Evolutionary conservation across 2,113 vertebrate species (phyloP).

Genomic region (Pardalotus punctatus): DNA sequence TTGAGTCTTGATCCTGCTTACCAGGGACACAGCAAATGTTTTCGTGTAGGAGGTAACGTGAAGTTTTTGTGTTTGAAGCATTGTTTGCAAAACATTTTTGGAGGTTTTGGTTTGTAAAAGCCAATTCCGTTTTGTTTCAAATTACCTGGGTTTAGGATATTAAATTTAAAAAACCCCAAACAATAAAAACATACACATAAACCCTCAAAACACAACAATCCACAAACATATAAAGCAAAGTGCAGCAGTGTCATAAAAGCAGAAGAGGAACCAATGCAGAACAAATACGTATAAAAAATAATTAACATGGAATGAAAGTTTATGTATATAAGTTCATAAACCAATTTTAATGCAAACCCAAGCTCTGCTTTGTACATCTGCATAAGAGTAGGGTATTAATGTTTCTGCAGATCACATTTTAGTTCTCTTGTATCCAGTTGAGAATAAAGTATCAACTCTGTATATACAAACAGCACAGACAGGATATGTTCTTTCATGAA

Average conservation of each 20-base stretch:
- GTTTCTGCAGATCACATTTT: neutral
- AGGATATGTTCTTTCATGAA: neutral
- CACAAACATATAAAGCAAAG: neutral
- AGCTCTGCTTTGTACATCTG: neutral
- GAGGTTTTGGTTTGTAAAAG: neutral
- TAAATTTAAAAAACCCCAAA: neutral
- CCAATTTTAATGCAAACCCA: neutral
- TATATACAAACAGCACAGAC: neutral
- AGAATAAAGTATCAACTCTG: neutral
- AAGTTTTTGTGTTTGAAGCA: neutral
- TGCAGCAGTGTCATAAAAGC: neutral
- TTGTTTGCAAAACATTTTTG: neutral
- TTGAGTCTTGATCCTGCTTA: neutral
- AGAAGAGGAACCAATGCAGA: neutral
- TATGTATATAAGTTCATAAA: neutral
- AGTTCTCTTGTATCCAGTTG: neutral
- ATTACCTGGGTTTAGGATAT: neutral
- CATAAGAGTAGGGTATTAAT: neutral
- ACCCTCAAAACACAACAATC: neutral
- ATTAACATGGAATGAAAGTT: neutral
- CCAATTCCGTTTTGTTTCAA: neutral
- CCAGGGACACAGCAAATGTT: neutral
- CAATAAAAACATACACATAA: neutral
- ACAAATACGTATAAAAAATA: neutral
- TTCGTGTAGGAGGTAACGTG: neutral